Evolutionary conservation across 2,113 vertebrate genomes (phyloP), one percentile per base, ranked within the genome.

Genomic region (Gymnobelideus leadbeateri): DNA sequence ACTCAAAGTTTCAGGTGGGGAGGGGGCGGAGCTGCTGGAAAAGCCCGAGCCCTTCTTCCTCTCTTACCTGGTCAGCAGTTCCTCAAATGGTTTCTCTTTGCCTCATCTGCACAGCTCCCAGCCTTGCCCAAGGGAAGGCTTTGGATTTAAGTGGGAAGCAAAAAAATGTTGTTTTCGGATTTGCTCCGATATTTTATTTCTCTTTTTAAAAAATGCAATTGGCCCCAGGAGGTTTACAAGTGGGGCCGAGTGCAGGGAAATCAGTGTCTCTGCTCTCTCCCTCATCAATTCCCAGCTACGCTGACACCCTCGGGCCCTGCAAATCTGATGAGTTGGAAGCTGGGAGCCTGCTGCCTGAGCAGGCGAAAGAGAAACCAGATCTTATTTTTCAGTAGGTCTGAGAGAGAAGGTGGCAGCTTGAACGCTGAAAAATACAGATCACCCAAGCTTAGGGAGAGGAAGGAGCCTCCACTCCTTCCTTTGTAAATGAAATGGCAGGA

Each of bases 81-180:
- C 46, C 53, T 43, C 55, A 51, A 77, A 54, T 47, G 14, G 7
- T 68, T 53, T 93, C 91, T 91, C 90, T 90, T 89, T 95, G 92
- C 95, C 54, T 54, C 89, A 89, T 92, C 92, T 43, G 91, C 95
- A 61, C 49, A 51, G 19, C 89, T 91, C 89, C 91, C 53, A 90
- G 89, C 1, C 51, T 47, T 77, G 14, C 96, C 91, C 94, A 25
- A 16, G 91, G 89, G 96, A 23, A 68, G 89, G n/a, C 95, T 93
- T 94, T n/a, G 51, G 91, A 94, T 92, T 94, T 68, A 55, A 95
- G 93, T 51, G 92, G 92, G 50, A 91, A 96, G 43, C 61, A 91
- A 95, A 94, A 77, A 93, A 91, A 94, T 91, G 96, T 94, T 90
- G 57, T 91, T 95, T 93, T 95, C 50, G 92, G 77, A 94, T 90